Base-by-base conservation (phyloP, 2,888 invertebrate genomes). In the Drosophila bunnanda region DNA sequence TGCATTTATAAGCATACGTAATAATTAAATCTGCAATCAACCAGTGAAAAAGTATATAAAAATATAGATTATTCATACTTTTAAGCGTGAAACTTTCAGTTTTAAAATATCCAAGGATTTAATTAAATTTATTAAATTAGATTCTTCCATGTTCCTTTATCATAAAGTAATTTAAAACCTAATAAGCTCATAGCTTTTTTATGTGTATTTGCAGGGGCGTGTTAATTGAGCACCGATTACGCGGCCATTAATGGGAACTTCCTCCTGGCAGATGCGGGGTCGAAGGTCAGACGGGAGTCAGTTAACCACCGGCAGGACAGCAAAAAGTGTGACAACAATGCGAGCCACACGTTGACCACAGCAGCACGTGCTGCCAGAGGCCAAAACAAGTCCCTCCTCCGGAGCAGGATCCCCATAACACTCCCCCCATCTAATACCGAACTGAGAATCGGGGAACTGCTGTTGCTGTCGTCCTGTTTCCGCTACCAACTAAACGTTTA, bases 401-500 rank as follows among this genome's bases (percentile, higher is more conserved):
- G 38, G 10, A 22, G 7, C 25, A 32, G 34, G 22, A 22, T 41
- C 46, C 20, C 55, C 12, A 3, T 22, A 9, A 20, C 38, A 20
- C 15, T 44, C 10, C 39, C 22, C 15, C 38, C 3, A 1, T 41
- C 61, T 38, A 39, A 44, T 46, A 30, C 41, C 50, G 15, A 50
- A 50, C 20, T 15, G 54, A 15, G 34, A 52, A 52, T 34, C 50
- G 41, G 46, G 65, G 50, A 68, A 62, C 84, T 81, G 84, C 76
- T 78, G 78, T 73, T 78, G 82, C 87, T 82, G 79, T 86, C 82
- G 80, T 77, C 76, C 80, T 75, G 75, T 76, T 87, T 89, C 88
- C 88, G 87, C 58, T 76, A 58, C 72, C 81, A 77, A 78, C 89
- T 86, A 88, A 88, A 89, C 88, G 86, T 89, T 89, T 89, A 89